Percentiles rank a stretch among this genome's conserved stretches.
These are phyloP conservation scores for Pyxicephalus adspersus DNA, from an alignment of 2,113 vertebrate species.

Conservation along the genomic window DNA sequence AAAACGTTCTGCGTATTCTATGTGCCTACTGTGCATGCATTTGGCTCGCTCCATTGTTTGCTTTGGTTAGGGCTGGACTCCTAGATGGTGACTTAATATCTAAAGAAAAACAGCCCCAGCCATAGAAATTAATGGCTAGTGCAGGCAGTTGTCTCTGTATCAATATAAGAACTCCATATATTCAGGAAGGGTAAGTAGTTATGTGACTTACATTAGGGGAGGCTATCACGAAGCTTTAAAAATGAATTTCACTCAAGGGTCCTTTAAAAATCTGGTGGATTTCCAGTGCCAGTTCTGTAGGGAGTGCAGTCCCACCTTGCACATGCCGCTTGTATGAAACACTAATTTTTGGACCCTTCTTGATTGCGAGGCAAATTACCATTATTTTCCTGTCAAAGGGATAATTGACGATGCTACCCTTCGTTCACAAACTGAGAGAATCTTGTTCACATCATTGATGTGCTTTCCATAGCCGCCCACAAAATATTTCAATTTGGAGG, in stretches of 20 bases:
- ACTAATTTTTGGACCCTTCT: constrained; percentile 10
- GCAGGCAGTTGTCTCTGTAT: too few relatives aligned
- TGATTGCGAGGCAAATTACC: neutral
- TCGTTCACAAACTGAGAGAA: neutral
- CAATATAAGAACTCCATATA: too few relatives aligned
- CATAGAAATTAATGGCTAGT: too few relatives aligned
- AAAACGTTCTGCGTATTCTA: too few relatives aligned
- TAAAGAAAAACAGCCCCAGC: too few relatives aligned
- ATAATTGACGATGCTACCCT: neutral
- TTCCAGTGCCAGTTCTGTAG: neutral
- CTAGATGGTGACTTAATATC: too few relatives aligned
- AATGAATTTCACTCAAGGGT: neutral
- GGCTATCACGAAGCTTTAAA: too few relatives aligned
- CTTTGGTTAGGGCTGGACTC: too few relatives aligned
- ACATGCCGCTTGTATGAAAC: neutral
- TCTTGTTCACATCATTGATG: neutral
- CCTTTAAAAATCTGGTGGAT: constrained; percentile 1
- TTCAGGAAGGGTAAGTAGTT: too few relatives aligned
- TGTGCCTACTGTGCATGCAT: too few relatives aligned
- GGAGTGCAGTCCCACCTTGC: neutral
- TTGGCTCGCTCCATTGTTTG: too few relatives aligned
- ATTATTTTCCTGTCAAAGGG: constrained; percentile 34
- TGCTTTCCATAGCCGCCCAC: neutral
- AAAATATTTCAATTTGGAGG: neutral
- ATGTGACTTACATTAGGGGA: too few relatives aligned